Evolutionary conservation across 2,113 vertebrate species (phyloP), one percentile per base, ranked within the genome.

Genomic region (Saimiri boliviensis): DNA sequence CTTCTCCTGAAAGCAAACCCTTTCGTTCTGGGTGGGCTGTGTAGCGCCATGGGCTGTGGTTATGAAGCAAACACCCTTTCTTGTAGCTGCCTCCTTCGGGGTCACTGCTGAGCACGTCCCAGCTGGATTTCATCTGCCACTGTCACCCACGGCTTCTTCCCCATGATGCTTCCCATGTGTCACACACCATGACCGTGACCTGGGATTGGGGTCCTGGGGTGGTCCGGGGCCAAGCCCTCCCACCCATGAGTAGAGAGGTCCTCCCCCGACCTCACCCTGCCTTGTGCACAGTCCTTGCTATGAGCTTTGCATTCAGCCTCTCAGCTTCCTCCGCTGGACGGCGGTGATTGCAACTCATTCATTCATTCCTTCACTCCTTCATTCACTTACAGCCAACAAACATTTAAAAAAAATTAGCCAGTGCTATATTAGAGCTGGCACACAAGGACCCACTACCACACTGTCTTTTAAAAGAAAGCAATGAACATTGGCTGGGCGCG

Each of bases 81-180:
- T 16, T 1, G 13, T 58, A 47, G 58, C 87, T 71, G 49, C 54
- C 32, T 47, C 68, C 42, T 96, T 63, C 1, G 12, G 70, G 73
- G 82, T 94, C 81, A 42, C 81, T 81, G 87, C 88, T n/a, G 86
- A 94, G 95, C 91, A 73, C 13, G 11, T 76, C 76, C 85, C 84
- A 76, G 68, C 90, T 88, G 77, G 86, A 35, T 45, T 63, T 70
- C 86, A 35, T 76, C 35, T 4, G 56, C 82, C 71, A 56, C 54
- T 0, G 9, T 25, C 92, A 68, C 76, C 66, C 76, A 77, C 0
- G 0, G 89, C 93, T 84, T 76, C 52, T 58, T 45, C 54, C 68
- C 49, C 54, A 21, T 12, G 70, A 66, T 2, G 70, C 77, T 77
- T 66, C 40, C 80, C 49, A 5, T 11, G 30, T 73, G 8, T 83